phyloP scores from a whole-genome alignment of 2,113 vertebrate species.

The Salvelinus fontinalis region DNA sequence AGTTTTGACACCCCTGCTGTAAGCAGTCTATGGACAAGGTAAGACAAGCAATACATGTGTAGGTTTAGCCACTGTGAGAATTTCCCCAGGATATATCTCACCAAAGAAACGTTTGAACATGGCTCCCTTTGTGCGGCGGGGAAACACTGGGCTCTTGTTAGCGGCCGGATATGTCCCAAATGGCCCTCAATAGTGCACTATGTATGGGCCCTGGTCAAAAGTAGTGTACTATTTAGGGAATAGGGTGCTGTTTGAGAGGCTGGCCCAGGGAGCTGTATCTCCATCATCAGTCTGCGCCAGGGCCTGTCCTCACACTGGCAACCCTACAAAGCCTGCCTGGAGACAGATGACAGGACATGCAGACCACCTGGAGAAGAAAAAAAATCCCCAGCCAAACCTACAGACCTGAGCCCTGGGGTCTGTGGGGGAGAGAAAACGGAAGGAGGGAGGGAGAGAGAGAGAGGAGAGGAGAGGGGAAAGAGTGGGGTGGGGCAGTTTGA shows the following conservation, averaged over 20 bases:
- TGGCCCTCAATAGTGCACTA: no score
- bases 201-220: no score
- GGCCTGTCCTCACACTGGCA: constrained; percentile 33
- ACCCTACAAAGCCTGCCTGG: constrained; percentile 38
- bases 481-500: no score
- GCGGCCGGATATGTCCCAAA: background rate
- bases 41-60: no score
- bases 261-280: background rate
- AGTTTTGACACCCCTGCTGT: no score
- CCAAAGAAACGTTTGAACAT: constrained; percentile 20
- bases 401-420: background rate
- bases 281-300: constrained; percentile 16
- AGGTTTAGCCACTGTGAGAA: no score
- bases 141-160: constrained; percentile 53
- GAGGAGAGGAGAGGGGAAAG: no score
- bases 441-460: no score
- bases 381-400: background rate
- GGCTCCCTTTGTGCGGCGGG: constrained; percentile 37
- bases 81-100: background rate
- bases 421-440: background rate
- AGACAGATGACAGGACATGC: constrained; percentile 71
- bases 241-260: constrained; percentile 33
- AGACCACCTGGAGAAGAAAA: constrained; percentile 26
- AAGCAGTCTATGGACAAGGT: no score
- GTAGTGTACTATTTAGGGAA: no score